Evolutionary conservation across 2,888 invertebrate genomes (phyloP), one percentile per base, ranked within the genome.

Genomic region (Tortrix viridana): DNA sequence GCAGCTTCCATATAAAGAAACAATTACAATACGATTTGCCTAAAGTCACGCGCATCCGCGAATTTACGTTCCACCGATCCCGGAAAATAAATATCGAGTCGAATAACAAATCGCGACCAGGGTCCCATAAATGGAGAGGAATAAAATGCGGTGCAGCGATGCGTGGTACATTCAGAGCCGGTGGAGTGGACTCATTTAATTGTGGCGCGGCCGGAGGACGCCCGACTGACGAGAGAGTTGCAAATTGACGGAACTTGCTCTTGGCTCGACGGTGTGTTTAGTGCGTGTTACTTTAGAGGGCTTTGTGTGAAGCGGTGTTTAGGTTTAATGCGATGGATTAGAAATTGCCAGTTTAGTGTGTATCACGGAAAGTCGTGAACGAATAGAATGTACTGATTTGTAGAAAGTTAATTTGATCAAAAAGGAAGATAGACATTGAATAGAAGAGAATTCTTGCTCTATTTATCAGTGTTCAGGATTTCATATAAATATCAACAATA

Each of bases 161-260:
- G 85, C 81, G 81, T 80, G 74, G 68, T 57, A 65, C 74, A 89
- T 91, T 90, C 77, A 75, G 81, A 85, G 67, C 69, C 83, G 83
- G 53, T 77, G 79, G 83, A 72, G 83, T 83, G 90, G 82, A 83
- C 79, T 85, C 83, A 88, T 91, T 91, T 91, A 91, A 91, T 91
- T 91, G 91, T 82, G 82, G 82, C 74, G 14, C 48, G 67, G 32
- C 32, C 62, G 58, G 48, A 66, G 70, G 74, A 58, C 48, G 63
- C 53, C 53, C 63, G 56, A 22, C 48, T 20, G 23, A 47, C 18
- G 41, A 41, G 9, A 26, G 26, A 18, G 20, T 56, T 44, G 58
- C 53, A 63, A 63, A 63, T 63, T 63, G 63, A 57, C 63, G 26
- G 44, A 50, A 62, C 37, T 58, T 18, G 41, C 52, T 48, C 56